phyloP scores from a whole-genome alignment of 2,113 vertebrate species.

The Hyperoodon ampullatus region DNA sequence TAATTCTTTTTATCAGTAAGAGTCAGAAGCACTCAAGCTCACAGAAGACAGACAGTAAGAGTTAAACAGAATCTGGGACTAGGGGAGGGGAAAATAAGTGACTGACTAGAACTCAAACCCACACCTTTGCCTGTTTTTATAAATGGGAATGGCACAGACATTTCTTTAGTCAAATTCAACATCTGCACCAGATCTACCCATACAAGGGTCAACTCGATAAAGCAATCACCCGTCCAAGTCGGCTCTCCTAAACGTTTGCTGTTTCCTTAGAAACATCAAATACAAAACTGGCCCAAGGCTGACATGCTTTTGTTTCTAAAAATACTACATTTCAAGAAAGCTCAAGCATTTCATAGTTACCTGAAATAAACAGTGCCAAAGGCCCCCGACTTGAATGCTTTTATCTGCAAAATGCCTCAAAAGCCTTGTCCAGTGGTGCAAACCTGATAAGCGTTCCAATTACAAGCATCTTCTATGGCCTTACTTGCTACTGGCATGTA shows the following conservation, averaged over 20 bases:
- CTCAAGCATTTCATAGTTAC: not conserved
- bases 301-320: constrained; percentile 58
- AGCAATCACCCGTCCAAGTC: not conserved
- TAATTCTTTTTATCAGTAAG: not conserved
- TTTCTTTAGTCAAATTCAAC: constrained; percentile 1
- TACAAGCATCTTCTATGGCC: not conserved
- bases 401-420: not conserved
- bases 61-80: not conserved
- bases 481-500: not conserved
- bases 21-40: not conserved
- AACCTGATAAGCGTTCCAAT: not conserved
- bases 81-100: not conserved
- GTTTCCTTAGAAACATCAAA: constrained; percentile 55
- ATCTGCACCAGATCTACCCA: not conserved
- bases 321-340: constrained; percentile 46
- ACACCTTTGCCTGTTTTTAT: not conserved
- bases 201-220: not conserved
- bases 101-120: not conserved
- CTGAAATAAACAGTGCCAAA: not conserved
- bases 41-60: not conserved
- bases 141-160: not conserved
- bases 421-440: not conserved
- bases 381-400: not conserved
- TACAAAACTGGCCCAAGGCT: not conserved
- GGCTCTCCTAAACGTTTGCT: constrained; percentile 18